Evolutionary conservation across 1,140 invertebrate genomes (phyloP), one percentile per base, ranked within the genome.

Genomic region (Mactra quadrangularis): DNA sequence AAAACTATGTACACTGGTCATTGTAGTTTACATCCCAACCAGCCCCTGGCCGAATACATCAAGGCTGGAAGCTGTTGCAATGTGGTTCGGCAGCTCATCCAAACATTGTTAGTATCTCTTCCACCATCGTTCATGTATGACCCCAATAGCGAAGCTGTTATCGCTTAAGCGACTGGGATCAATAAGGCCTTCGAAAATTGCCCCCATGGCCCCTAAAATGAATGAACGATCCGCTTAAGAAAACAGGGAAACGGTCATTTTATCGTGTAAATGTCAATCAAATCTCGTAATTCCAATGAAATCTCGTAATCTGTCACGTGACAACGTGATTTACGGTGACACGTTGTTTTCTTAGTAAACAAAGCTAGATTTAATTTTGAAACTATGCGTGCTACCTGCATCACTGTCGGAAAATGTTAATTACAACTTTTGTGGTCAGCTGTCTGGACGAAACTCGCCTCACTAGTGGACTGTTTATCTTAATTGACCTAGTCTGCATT

Each of bases 251-350:
- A 4, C 60, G 1, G 60, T 35, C 60, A 64, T 64, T 33, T 64
- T 41, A 64, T 64, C 60, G 13, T 64, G 60, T 64, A n/a, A 64
- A 64, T 64, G 60, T 35, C 60, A 64, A 64, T 64, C 60, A 64
- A 64, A 45, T 64, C 60, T 64, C 60, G 35, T 41, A 64, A 64
- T 45, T n/a, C 60, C 35, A 64, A 64, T 45, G 33, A 64, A 64
- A 45, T 45, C 33, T 64, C 60, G 35, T 64, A 64, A 64, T 45
- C 35, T 45, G 60, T 64, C 60, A 64, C 60, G 60, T 64, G 60
- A 64, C 60, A 64, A 1, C 60, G 60, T 64, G 60, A 64, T 64
- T 64, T 64, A 64, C 60, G 60, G 33, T 64, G 60, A 64, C 60
- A 64, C 60, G 35, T 41, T 64, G 60, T 64, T 64, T 64, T 64